Base-by-base conservation (phyloP, 2,797 vertebrate species). In the Alca torda region DNA sequence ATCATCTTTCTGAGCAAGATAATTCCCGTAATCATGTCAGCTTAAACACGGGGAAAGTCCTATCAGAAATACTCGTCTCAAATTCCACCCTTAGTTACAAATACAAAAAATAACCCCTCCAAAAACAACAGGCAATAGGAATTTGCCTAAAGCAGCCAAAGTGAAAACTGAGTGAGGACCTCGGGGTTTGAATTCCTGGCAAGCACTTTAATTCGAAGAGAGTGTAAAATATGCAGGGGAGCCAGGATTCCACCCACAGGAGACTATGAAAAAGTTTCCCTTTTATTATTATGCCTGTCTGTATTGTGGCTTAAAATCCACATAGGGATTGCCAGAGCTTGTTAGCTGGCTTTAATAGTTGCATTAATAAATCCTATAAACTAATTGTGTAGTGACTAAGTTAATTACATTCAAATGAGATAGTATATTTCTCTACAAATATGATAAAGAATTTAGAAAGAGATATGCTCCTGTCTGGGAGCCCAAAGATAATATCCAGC, bases 331-430 rank as follows among this genome's bases (percentile, higher is more conserved):
- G 77, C 76, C 84, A 95, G 79, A 89, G 88, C 97, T 96, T 97
- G 97, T 97, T 97, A 98, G 89, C 83, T 89, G 57, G 63, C 92
- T 97, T 97, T 96, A 97, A 96, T 93, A 94, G 95, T 75, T 90
- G 90, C 97, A 96, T 96, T 97, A 97, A 97, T 97, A 95, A 96
- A 97, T 96, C 89, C 94, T 96, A 89, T 95, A 96, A 97, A 95
- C 85, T 95, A 97, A 97, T 96, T 97, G 95, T 53, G 60, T 9
- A 90, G 89, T 64, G 80, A 94, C 95, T 87, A 87, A 94, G 90
- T 94, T 96, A 97, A 97, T 95, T 96, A 96, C 94, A 84, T 93
- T 93, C 88, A 91, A 91, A 91, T 43, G 83, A 94, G 78, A 90
- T 84, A 73, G 35, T 84, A 70, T 83, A 90, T 95, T 95, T 89